Percentiles rank a stretch among this genome's conserved stretches.
Conservation (phyloP, 2,113 vertebrate species). For the Turnix velox region DNA sequence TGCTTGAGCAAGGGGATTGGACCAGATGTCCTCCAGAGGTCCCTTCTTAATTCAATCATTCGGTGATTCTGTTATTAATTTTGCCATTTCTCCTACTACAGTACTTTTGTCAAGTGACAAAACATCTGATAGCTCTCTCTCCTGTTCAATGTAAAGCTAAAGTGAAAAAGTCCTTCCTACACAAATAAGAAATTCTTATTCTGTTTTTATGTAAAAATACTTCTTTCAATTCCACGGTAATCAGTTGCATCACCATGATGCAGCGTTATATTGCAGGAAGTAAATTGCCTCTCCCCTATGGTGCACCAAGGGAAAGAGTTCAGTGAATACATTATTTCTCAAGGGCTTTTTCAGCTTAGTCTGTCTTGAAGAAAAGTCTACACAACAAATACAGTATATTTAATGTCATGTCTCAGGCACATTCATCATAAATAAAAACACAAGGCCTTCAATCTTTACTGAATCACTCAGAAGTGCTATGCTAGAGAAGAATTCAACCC, state of each 20-base stretch:
- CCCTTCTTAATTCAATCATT: background rate
- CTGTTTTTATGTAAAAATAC: background rate
- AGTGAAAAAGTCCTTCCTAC: background rate
- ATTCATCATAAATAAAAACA: background rate
- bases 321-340: background rate
- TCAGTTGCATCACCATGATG: background rate
- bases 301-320: background rate
- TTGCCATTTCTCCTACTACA: background rate
- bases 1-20: background rate
- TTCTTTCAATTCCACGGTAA: conserved; percentile 47
- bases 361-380: background rate
- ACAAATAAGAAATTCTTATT: background rate
- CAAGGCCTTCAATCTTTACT: background rate
- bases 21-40: background rate
- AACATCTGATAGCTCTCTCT: background rate
- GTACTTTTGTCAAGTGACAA: background rate
- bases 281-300: background rate
- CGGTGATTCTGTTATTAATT: background rate
- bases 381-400: background rate
- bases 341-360: background rate
- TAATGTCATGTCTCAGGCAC: background rate
- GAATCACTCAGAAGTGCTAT: background rate
- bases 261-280: background rate
- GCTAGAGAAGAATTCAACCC: background rate
- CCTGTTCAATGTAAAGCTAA: background rate